phyloP scores from a whole-genome alignment of 1,140 invertebrate species.

The Hyles euphorbiae region DNA sequence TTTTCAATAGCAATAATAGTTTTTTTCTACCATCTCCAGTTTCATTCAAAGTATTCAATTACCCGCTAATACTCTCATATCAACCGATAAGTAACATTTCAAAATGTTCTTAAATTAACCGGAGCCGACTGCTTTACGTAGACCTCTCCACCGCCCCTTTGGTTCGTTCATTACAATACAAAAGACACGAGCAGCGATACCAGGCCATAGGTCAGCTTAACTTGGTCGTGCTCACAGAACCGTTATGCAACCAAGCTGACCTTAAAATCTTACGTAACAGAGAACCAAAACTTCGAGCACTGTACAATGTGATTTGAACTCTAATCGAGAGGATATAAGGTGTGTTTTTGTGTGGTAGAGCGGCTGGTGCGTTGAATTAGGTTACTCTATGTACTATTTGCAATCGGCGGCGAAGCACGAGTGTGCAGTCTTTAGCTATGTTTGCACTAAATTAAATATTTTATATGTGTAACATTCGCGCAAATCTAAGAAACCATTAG shows the following conservation, averaged over 20 bases:
- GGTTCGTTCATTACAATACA: neutral
- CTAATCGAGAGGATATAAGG: neutral
- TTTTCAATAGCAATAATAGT: too few relatives aligned
- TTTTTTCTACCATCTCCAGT: neutral
- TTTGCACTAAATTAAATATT: too few relatives aligned
- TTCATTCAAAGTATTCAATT: neutral
- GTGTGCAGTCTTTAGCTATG: too few relatives aligned
- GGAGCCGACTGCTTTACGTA: constrained; percentile 14
- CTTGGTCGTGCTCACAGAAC: constrained; percentile 10
- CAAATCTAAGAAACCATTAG: too few relatives aligned
- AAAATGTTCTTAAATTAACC: constrained; percentile 40
- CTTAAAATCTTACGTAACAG: constrained; percentile 31
- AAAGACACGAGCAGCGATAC: constrained; percentile 4
- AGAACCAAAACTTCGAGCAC: constrained; percentile 10
- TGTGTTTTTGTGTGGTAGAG: neutral
- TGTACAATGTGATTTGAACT: constrained; percentile 4
- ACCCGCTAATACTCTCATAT: neutral
- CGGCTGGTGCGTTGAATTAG: constrained; percentile 13
- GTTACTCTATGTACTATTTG: constrained; percentile 20
- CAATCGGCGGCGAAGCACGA: constrained; percentile 1
- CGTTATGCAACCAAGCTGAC: constrained; percentile 29
- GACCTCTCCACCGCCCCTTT: constrained; percentile 9
- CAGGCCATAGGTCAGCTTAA: constrained; percentile 14
- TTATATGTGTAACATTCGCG: too few relatives aligned
- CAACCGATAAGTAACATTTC: constrained; percentile 19